Percentiles rank a stretch among this genome's conserved stretches.
phyloP scores from a whole-genome alignment of 2,113 vertebrate species.

The Micromys minutus region DNA sequence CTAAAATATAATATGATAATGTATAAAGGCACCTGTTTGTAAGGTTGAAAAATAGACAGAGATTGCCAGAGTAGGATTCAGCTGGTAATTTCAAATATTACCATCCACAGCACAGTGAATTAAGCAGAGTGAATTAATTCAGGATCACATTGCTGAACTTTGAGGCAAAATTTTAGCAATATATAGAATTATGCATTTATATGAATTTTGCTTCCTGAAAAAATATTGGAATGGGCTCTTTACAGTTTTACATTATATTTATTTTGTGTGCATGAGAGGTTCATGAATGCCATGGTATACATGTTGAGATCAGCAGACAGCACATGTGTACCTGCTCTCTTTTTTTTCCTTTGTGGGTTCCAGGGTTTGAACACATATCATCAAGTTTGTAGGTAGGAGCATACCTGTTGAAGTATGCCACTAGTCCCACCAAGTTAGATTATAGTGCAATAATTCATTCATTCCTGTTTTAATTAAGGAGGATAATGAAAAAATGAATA shows the following conservation, averaged over 20 bases:
- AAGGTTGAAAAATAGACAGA: background rate
- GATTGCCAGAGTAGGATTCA: background rate
- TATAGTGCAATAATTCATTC: background rate
- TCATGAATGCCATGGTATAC: background rate
- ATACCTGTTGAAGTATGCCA: too few species aligned
- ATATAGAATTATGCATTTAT: background rate
- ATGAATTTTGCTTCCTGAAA: background rate
- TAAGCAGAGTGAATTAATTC: background rate
- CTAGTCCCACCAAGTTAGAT: background rate
- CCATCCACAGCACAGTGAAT: background rate
- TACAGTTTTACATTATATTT: background rate
- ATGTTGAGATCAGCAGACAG: too few species aligned
- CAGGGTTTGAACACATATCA: background rate
- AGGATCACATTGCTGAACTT: background rate
- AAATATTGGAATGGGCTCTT: background rate
- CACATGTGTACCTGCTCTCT: background rate
- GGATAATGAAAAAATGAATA: background rate
- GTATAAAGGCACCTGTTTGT: background rate
- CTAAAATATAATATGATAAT: background rate
- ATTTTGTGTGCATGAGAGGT: background rate
- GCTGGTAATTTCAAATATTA: background rate
- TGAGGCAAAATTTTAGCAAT: background rate
- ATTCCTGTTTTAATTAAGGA: background rate
- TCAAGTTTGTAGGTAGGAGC: too few species aligned
- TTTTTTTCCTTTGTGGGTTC: background rate